Evolutionary conservation across 2,888 invertebrate species (phyloP).

Genomic region (Cerastis rubricosa): DNA sequence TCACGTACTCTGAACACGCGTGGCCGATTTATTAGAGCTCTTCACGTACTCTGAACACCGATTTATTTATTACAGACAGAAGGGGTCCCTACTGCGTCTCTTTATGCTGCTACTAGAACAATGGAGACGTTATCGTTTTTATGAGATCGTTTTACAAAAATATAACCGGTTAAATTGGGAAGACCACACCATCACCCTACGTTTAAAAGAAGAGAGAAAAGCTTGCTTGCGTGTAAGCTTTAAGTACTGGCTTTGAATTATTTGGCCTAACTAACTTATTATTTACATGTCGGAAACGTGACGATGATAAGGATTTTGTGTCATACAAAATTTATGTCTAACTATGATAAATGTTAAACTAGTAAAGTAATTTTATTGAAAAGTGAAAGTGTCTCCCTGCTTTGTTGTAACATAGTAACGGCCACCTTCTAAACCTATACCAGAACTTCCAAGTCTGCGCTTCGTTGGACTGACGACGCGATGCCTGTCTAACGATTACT

Average conservation of each 20-base stretch:
- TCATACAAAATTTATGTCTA: not conserved
- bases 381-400: not conserved
- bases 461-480: not conserved
- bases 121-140: not conserved
- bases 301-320: too few relatives aligned
- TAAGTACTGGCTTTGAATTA: not conserved
- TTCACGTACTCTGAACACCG: constrained; percentile 12
- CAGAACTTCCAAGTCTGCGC: not conserved
- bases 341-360: not conserved
- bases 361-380: not conserved
- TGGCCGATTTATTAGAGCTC: not conserved
- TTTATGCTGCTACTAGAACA: not conserved
- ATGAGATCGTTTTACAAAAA: not conserved
- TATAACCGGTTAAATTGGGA: too few relatives aligned
- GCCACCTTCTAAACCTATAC: not conserved
- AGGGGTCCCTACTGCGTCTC: not conserved
- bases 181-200: too few relatives aligned
- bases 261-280: too few relatives aligned
- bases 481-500: not conserved
- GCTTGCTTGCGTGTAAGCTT: not conserved
- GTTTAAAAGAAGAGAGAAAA: not conserved
- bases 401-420: not conserved
- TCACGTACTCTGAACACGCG: constrained; percentile 13
- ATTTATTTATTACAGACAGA: not conserved
- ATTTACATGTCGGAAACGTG: too few relatives aligned